phyloP scores from a whole-genome alignment of 2,113 vertebrate species.

The Xiphophorus couchianus region DNA sequence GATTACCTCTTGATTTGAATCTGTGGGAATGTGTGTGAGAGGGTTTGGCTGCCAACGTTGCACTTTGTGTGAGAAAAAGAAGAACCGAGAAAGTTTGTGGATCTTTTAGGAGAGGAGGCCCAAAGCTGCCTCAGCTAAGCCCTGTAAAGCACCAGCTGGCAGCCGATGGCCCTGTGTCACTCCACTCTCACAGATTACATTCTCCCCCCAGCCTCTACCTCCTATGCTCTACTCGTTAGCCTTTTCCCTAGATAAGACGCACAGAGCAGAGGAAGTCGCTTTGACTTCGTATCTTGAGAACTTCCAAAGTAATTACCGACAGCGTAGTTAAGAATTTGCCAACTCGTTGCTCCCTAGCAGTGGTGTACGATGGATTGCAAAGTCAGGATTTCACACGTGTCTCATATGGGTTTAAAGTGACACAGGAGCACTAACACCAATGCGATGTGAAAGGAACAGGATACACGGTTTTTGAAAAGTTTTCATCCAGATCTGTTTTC shows the following conservation, averaged over 20 bases:
- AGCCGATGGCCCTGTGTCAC: constrained; percentile 52
- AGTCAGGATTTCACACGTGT: background rate
- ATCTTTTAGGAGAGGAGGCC: constrained; percentile 49
- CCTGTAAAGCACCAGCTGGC: constrained; percentile 76
- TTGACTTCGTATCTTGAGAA: background rate
- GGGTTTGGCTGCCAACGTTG: constrained; percentile 37
- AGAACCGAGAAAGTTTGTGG: constrained; percentile 48
- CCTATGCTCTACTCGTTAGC: constrained; percentile 14
- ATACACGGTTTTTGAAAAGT: background rate
- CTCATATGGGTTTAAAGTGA: background rate
- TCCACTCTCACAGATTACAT: constrained; percentile 66
- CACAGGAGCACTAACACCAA: background rate
- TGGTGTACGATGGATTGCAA: background rate
- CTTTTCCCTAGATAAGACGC: constrained; percentile 3
- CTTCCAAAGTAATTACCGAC: constrained; percentile 28
- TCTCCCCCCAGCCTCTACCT: constrained; percentile 47
- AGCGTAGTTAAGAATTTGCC: background rate
- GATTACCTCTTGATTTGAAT: constrained; percentile 38
- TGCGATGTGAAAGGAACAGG: background rate
- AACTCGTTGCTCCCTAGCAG: background rate
- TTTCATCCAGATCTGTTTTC: too few species aligned
- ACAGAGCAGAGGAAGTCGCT: constrained; percentile 20
- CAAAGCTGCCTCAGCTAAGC: constrained; percentile 66
- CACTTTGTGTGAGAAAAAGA: constrained; percentile 33
- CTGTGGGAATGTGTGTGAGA: constrained; percentile 1